Conservation (phyloP, 2,888 invertebrate species). For the Machimus rusticus region DNA sequence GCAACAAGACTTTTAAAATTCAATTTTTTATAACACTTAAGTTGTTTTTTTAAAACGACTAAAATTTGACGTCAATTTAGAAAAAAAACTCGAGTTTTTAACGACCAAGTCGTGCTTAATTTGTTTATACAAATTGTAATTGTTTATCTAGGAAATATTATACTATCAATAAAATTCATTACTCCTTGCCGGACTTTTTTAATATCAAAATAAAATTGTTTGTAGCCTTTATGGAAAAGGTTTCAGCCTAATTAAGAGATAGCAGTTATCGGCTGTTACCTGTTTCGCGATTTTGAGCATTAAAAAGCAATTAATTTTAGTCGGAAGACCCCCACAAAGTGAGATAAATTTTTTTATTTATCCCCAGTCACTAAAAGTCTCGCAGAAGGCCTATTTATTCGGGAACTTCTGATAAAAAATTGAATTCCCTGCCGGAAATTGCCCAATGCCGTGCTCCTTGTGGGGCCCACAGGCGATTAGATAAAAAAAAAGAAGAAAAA, state of each 20-base stretch:
- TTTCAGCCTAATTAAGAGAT: background rate
- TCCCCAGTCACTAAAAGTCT: background rate
- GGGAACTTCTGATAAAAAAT: background rate
- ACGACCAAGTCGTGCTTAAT: no score
- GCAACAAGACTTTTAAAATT: no score
- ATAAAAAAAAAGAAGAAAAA: background rate
- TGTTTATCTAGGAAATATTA: no score
- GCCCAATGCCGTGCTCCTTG: background rate
- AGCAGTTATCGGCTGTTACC: background rate
- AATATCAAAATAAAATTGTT: no score
- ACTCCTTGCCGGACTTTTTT: no score
- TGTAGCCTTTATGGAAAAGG: background rate
- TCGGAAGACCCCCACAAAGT: background rate
- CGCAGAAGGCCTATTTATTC: background rate
- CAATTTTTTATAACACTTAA: no score
- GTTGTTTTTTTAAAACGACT: no score
- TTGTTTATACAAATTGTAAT: no score
- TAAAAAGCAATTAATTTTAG: background rate
- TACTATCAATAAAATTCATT: no score
- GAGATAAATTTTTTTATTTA: background rate
- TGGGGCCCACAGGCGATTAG: background rate
- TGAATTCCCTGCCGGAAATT: background rate
- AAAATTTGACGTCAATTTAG: no score
- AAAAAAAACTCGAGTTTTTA: no score
- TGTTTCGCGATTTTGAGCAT: background rate